Percentiles rank a stretch among this genome's conserved stretches.
Conservation (phyloP, 2,113 vertebrate species). For the Rhipidura dahli region DNA sequence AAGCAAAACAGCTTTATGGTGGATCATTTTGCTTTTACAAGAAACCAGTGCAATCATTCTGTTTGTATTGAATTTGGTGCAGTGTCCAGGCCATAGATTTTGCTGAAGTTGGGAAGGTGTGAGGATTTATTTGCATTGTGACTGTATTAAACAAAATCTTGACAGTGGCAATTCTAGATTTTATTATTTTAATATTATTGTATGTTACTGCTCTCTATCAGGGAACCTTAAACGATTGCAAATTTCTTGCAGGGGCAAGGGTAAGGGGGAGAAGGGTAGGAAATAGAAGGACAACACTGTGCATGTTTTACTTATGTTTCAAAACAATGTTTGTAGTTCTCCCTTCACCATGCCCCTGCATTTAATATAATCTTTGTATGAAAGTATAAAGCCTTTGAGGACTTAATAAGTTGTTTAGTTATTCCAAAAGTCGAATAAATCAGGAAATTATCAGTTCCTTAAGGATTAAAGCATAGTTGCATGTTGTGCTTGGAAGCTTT, state of each 20-base stretch:
- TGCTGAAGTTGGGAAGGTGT: not conserved
- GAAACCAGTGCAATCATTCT: not conserved
- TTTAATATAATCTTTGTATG: not conserved
- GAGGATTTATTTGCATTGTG: not conserved
- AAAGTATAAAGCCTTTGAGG: not conserved
- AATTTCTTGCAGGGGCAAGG: rapidly evolving
- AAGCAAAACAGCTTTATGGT: not conserved
- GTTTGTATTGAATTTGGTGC: not conserved
- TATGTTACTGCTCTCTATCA: not conserved
- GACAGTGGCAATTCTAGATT: not conserved
- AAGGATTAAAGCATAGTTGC: not conserved
- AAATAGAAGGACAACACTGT: not conserved
- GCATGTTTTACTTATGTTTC: not conserved
- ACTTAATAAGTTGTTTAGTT: not conserved
- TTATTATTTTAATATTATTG: not conserved
- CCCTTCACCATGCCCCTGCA: no score
- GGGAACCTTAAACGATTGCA: not conserved
- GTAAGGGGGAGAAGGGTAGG: not conserved
- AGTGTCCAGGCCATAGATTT: not conserved
- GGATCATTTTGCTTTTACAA: not conserved
- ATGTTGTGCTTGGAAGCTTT: not conserved
- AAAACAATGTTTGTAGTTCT: not conserved
- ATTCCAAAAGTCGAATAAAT: not conserved
- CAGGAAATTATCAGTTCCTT: not conserved
- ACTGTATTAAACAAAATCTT: not conserved